Base-by-base conservation (phyloP, 2,797 vertebrate species). In the Ciconia nigra region DNA sequence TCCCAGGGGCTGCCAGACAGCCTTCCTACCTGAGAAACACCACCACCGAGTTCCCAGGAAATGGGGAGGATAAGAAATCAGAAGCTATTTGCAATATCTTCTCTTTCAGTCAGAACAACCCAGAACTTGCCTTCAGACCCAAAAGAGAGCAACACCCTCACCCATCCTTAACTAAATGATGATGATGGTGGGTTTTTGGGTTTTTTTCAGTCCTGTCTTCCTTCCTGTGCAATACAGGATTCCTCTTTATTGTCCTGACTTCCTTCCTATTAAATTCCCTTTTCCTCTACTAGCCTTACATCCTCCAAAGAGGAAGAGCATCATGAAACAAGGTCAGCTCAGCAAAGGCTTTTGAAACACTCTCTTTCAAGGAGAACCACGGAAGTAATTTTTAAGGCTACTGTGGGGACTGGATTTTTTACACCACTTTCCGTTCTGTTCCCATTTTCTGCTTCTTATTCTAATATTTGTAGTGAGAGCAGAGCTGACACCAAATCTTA, bases 271-370 rank as follows among this genome's bases (percentile, higher is more conserved):
- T 86, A 78, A 78, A 70, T 76, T 81, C 20, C 42, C 44, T 69
- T 89, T 84, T 91, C 49, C 44, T 91, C 73, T 70, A 74, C 25
- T 74, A 49, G 41, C 13, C n/a, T 89, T 91, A 63, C 10, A 35
- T 78, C 16, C 52, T 83, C 49, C 42, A 46, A 82, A 83, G 54
- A 87, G 20, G 76, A 82, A 94, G 44, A 83, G 24, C 79, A 80
- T 59, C 8, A 3, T 67, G 74, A 95, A 93, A 69, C 58, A 92
- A 96, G 67, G 85, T 93, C 87, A 95, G 46, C 37, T 93, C 49
- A 83, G 58, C 28, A 66, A 93, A 95, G 39, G 71, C 55, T 81
- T 97, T 86, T 87, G 77, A 92, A 86, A 78, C 33, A 41, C 29
- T 61, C n/a, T 87, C 42, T 89, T 93, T 86, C 57, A 83, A 71